Base-by-base conservation (phyloP, 1,140 invertebrate genomes). In the Drosophila arawakana region DNA sequence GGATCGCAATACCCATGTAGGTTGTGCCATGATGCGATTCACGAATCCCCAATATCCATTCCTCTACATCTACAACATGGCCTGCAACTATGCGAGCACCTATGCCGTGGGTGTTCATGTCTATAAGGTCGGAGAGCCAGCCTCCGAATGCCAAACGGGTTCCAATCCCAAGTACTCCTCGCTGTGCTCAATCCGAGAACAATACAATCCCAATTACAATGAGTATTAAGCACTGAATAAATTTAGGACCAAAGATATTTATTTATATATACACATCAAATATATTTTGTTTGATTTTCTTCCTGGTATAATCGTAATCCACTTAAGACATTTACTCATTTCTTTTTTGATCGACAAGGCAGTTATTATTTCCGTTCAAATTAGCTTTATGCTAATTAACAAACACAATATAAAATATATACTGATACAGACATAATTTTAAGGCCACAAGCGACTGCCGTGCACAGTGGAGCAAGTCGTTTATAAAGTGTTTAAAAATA, bases 181-280 rank as follows among this genome's bases (percentile, higher is more conserved):
- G 0, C 59, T 92, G 18, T 92, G 91, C n/a, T 88, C 88, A 3
- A 35, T 58, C 9, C 68, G 72, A 10, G 91, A 92, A 21, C 61
- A 85, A 68, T 80, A 88, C 30, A 89, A 92, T 76, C 91, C 91
- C 7, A 92, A 92, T 78, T 90, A 89, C 21, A 91, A 90, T 83
- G 65, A 75, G 18, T 73, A 76, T 11, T 59, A 52, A 54, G n/a
- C 13, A 35, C 7, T 39, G 37, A 57, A 46, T 63, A 67, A 57
- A 65, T 37, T 60, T 46, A 62, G 60, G 35, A 44, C 76, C 76
- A 78, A 71, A 72, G 74, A 73, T 72, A 76, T 50, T 61, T 15
- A 21, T 2, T 34, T 25, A 49, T 55, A 54, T 41, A 39, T 15
- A 57, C 7, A 10, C 15, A 50, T 34, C 49, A 21, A 59, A 46